These are phyloP conservation scores for Argya squamiceps DNA, from an alignment of 2,797 vertebrate species.

Conservation along the genomic window DNA sequence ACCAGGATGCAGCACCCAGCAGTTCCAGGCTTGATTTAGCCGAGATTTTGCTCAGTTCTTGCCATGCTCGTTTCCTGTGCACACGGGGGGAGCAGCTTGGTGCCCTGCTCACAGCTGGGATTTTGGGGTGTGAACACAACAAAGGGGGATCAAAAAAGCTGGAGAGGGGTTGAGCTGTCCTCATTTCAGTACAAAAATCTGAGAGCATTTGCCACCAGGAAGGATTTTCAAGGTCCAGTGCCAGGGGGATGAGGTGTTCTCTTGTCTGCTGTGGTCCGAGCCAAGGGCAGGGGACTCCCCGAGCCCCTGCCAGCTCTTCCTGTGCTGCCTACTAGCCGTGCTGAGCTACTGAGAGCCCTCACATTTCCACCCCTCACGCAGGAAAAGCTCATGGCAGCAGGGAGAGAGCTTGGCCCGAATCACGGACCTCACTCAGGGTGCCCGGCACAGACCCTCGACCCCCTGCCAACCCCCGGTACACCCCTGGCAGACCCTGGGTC, in stretches of 20 bases:
- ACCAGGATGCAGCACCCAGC: accelerated
- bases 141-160: not conserved
- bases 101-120: not conserved
- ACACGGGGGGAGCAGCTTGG: accelerated
- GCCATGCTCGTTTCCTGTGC: accelerated
- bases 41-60: not conserved
- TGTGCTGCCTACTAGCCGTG: accelerated
- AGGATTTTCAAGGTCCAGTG: not conserved
- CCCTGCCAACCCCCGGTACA: not conserved
- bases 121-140: not conserved
- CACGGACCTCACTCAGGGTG: accelerated
- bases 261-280: accelerated
- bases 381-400: not conserved
- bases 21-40: not conserved
- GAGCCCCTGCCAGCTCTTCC: not conserved
- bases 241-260: not conserved
- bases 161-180: not conserved
- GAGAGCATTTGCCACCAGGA: not conserved
- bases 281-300: not conserved
- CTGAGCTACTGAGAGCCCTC: not conserved
- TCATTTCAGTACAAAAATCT: not conserved
- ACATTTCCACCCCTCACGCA: accelerated
- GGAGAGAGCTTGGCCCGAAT: not conserved
- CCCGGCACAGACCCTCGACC: accelerated
- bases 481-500: not conserved